A percentile compares a stretch with the other conserved stretches of the same genome.
Evolutionary conservation across 1,140 invertebrate species (phyloP).

Genomic region (Eciton burchellii): DNA sequence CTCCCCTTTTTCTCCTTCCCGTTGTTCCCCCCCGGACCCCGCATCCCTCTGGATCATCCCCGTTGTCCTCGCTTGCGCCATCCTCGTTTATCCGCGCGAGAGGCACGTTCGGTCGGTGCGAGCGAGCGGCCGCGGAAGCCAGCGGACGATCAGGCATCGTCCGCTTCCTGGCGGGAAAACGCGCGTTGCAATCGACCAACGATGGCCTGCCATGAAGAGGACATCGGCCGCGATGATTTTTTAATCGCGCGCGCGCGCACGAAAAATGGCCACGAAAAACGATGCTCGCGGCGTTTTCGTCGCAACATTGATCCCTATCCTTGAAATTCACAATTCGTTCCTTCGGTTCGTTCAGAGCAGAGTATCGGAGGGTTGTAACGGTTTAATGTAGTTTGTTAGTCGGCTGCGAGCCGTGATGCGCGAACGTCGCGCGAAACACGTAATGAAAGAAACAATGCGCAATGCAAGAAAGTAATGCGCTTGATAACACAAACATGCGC

Average conservation of each 20-base stretch:
- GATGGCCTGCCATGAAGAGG: constrained; percentile 74
- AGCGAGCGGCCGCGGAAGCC: constrained; percentile 58
- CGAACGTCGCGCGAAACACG: neutral
- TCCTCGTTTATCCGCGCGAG: constrained; percentile 29
- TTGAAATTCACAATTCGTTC: neutral
- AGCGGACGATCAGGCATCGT: constrained; percentile 62
- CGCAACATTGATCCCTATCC: neutral
- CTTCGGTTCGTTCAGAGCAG: neutral
- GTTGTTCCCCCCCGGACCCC: neutral
- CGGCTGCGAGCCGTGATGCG: neutral
- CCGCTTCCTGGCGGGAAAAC: constrained; percentile 69
- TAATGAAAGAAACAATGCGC: neutral
- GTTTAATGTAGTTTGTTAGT: constrained; percentile 17
- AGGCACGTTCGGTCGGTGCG: constrained; percentile 61
- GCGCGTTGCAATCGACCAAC: constrained; percentile 60
- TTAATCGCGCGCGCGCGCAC: constrained; percentile 69
- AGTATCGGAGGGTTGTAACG: neutral
- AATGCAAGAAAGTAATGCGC: neutral
- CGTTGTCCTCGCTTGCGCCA: neutral
- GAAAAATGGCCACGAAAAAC: constrained; percentile 62
- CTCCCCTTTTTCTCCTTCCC: neutral
- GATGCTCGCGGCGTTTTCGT: constrained; percentile 62
- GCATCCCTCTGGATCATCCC: constrained; percentile 45
- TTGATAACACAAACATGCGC: neutral
- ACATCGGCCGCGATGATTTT: constrained; percentile 74